Percentiles rank a stretch among this genome's conserved stretches.
Conservation (phyloP, 1,140 invertebrate species). For the Elysia chlorotica region DNA sequence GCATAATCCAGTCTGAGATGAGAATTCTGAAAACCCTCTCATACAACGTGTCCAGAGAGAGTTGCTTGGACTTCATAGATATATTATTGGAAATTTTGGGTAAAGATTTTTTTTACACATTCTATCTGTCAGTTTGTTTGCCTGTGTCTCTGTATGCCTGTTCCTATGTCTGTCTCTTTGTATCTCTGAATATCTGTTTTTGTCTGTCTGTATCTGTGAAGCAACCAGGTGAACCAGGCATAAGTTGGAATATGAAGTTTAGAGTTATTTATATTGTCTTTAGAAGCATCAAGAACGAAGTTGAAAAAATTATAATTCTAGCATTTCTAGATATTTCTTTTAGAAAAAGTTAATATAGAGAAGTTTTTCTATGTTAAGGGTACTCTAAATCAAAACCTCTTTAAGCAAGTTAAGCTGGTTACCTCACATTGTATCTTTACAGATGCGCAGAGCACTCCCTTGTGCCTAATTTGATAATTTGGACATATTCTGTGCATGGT, state of each 20-base stretch:
- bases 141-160: too few species aligned
- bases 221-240: neutral
- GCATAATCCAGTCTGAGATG: constrained; percentile 58
- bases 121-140: too few species aligned
- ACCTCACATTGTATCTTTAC: neutral
- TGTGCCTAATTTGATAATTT: too few species aligned
- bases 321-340: neutral
- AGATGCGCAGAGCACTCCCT: too few species aligned
- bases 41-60: constrained; percentile 39
- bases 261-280: too few species aligned
- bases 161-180: too few species aligned
- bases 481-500: neutral
- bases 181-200: neutral
- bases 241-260: too few species aligned
- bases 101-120: too few species aligned
- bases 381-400: neutral
- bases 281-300: too few species aligned
- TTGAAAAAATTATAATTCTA: neutral
- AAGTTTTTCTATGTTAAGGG: neutral
- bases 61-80: constrained; percentile 50
- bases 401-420: neutral
- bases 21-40: constrained; percentile 55
- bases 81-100: constrained; percentile 52
- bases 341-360: neutral
- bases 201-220: neutral